Base-by-base conservation (phyloP, 2,888 invertebrate genomes). In the Noctua fimbriata region DNA sequence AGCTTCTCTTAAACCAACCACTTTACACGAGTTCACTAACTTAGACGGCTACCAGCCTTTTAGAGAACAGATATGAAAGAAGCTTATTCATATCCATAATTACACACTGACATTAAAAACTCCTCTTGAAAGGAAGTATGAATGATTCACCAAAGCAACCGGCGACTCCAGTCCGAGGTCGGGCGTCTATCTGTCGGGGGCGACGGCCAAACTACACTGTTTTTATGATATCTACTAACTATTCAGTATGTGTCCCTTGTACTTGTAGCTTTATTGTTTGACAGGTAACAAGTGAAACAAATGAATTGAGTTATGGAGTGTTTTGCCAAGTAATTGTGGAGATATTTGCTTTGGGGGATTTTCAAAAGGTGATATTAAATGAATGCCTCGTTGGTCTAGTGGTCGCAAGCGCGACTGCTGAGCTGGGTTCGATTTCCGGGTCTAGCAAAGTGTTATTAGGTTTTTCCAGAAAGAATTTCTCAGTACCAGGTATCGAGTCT, bases 141-240 rank as follows among this genome's bases (percentile, higher is more conserved):
- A 75, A 58, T 85, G 85, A 87, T 69, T 85, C 88, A 87, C 78
- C 36, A 24, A 41, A 63, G 67, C 36, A 41, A 70, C 66, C 71
- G 81, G 82, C 86, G 84, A 77, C 83, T 78, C 32, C 67, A 69
- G 78, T 76, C 80, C 75, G 73, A 69, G 47, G 69, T 12, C 66
- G 24, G 85, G 86, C 80, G 79, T 78, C 86, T 47, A 1, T 0
- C 2, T 63, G 86, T 69, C 86, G 86, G 71, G 55, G 16, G n/a
- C 73, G 44, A 7, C 49, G 44, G 78, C 88, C 86, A 86, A 86
- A 81, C 81, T 81, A 75, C 75, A 81, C 65, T 4, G 69, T 70
- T 86, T 87, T 87, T 86, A 88, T 85, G 78, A 87, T 81, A 67
- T 67, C 44, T 44, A 86, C 81, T 75, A 85, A 71, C 73, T 81